A percentile compares a stretch with the other conserved stretches of the same genome.
Evolutionary conservation across 2,113 vertebrate species (phyloP).

Genomic region (Pithys albifrons): DNA sequence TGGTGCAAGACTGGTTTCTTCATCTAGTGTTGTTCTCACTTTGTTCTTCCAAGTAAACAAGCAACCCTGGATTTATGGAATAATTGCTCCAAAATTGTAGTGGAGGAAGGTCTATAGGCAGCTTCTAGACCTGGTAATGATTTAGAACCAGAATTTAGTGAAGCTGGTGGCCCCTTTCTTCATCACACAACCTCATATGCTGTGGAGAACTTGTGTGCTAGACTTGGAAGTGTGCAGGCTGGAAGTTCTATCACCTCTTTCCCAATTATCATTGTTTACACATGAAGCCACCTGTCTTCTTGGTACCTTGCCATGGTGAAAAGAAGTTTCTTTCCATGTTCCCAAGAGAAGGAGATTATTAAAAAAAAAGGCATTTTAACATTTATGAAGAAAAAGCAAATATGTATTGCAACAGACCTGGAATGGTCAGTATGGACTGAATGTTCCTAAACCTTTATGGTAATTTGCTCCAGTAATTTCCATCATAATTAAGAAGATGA

Average conservation of each 20-base stretch:
- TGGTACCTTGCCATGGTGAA: constrained; percentile 56
- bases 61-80: neutral
- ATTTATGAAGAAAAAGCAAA: constrained; percentile 56
- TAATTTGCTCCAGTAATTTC: constrained; percentile 65
- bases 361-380: neutral
- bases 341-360: constrained; percentile 16
- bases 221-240: constrained; percentile 23
- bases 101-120: neutral
- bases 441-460: constrained; percentile 68
- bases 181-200: neutral
- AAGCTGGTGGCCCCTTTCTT: neutral
- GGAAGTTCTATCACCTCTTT: constrained; percentile 63
- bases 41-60: neutral
- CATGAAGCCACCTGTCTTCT: constrained; percentile 63
- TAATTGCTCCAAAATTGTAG: neutral
- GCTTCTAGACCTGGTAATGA: neutral
- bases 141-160: neutral
- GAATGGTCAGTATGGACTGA: constrained; percentile 62
- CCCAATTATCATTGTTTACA: constrained; percentile 31
- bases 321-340: constrained; percentile 6
- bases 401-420: constrained; percentile 49
- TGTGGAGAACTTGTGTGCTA: neutral
- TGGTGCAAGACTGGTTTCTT: neutral
- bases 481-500: constrained; percentile 59
- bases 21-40: neutral